A percentile compares a stretch with the other conserved stretches of the same genome.
Evolutionary conservation across 2,888 invertebrate genomes (phyloP).

Genomic region (Lasioglossum figueresi): DNA sequence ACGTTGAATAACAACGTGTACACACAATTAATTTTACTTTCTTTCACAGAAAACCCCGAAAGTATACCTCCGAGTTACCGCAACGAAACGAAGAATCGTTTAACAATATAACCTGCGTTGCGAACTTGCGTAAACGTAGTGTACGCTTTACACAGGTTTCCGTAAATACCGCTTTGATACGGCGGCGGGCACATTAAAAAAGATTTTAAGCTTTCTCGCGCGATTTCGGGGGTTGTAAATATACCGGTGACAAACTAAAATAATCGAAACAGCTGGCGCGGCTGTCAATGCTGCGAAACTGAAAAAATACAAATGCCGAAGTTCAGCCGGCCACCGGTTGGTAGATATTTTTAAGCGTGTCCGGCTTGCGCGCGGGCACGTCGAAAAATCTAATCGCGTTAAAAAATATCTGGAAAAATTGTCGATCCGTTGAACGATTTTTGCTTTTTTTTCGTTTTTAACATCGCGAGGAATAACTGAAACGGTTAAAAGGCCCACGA

Average conservation of each 20-base stretch:
- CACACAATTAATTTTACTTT: background rate
- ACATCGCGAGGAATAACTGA: background rate
- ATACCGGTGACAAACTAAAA: background rate
- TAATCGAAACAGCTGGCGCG: conserved; percentile 5
- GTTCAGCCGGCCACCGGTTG: background rate
- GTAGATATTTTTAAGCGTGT: background rate
- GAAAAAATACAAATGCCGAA: background rate
- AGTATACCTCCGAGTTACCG: background rate
- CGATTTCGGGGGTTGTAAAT: background rate
- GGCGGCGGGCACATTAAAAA: background rate
- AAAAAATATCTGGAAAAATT: conserved; percentile 1
- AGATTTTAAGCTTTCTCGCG: background rate
- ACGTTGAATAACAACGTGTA: background rate
- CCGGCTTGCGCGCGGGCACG: background rate
- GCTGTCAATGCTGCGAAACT: conserved; percentile 4
- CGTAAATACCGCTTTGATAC: background rate
- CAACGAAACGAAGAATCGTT: background rate
- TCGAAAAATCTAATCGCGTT: background rate
- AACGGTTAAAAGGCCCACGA: background rate
- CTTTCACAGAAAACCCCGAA: background rate
- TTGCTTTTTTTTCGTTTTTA: background rate
- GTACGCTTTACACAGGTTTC: background rate
- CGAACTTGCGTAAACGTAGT: background rate
- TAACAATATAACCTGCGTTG: background rate
- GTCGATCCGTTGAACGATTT: background rate